Evolutionary conservation across 2,888 invertebrate genomes (phyloP).

Genomic region (Keiferia lycopersicella): DNA sequence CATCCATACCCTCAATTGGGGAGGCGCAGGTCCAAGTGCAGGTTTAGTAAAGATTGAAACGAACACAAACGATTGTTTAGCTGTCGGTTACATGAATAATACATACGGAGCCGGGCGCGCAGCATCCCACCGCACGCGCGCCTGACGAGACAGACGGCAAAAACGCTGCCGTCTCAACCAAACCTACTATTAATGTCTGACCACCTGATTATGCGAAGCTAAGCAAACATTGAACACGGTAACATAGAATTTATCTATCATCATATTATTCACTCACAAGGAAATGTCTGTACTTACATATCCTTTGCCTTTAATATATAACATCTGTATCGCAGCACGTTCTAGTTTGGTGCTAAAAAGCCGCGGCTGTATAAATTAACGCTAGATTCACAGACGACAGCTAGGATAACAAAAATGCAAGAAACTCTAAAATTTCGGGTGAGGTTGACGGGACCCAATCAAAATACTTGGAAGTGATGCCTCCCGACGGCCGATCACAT

Average conservation of each 20-base stretch:
- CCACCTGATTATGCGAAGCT: constrained; percentile 47
- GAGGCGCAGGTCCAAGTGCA: too few species aligned
- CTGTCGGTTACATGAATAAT: constrained; percentile 44
- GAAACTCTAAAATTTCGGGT: constrained; percentile 37
- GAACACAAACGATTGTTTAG: constrained; percentile 4
- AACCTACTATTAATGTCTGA: constrained; percentile 46
- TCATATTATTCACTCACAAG: background rate
- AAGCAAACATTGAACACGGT: constrained; percentile 34
- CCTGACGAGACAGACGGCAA: constrained; percentile 42
- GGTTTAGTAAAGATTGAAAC: background rate
- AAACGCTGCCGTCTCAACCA: constrained; percentile 41
- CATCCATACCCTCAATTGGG: too few species aligned
- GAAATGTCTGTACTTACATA: background rate
- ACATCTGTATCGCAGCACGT: constrained; percentile 14
- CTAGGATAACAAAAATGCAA: constrained; percentile 40
- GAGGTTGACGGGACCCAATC: constrained; percentile 52
- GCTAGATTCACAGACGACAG: constrained; percentile 61
- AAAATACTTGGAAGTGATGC: constrained; percentile 55
- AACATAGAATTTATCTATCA: background rate
- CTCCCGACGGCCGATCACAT: constrained; percentile 38
- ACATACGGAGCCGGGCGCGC: constrained; percentile 37
- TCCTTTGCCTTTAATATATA: background rate
- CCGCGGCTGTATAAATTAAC: constrained; percentile 56
- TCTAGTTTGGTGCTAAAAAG: constrained; percentile 43
- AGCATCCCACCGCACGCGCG: background rate